Evolutionary conservation across 2,113 vertebrate genomes (phyloP).

Genomic region (Serinus canaria): DNA sequence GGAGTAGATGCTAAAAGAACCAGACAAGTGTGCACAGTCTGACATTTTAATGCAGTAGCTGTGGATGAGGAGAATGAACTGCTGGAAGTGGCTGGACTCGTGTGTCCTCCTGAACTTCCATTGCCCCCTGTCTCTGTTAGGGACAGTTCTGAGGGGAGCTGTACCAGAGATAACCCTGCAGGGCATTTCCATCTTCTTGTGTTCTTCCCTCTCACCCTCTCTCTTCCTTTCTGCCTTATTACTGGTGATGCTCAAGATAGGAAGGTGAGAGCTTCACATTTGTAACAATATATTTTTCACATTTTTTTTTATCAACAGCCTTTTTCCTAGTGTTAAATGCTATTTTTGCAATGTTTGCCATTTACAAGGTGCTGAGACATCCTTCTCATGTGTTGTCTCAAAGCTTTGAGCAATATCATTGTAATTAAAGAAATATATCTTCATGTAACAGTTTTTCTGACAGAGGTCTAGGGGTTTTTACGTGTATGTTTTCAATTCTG

Average conservation of each 20-base stretch:
- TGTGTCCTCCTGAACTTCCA: background rate
- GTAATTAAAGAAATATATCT: background rate
- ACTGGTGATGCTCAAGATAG: background rate
- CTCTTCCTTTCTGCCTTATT: background rate
- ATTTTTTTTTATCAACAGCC: background rate
- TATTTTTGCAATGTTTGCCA: background rate
- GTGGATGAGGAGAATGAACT: background rate
- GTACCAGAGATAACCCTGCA: background rate
- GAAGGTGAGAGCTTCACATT: background rate
- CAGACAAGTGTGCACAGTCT: background rate
- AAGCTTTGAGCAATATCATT: background rate
- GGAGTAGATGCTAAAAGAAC: background rate
- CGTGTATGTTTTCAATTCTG: background rate
- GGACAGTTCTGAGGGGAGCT: background rate
- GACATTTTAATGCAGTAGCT: background rate
- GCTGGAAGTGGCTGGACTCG: rapidly evolving
- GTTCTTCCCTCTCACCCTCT: background rate
- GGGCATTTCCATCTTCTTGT: background rate
- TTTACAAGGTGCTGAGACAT: background rate
- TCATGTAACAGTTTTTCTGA: background rate
- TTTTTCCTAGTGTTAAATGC: background rate
- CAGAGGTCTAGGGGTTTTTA: background rate
- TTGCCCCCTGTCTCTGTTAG: background rate
- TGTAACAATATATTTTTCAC: background rate
- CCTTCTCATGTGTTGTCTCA: background rate